Evolutionary conservation across 1,140 invertebrate species (phyloP).

Genomic region (Asbolus verrucosus): DNA sequence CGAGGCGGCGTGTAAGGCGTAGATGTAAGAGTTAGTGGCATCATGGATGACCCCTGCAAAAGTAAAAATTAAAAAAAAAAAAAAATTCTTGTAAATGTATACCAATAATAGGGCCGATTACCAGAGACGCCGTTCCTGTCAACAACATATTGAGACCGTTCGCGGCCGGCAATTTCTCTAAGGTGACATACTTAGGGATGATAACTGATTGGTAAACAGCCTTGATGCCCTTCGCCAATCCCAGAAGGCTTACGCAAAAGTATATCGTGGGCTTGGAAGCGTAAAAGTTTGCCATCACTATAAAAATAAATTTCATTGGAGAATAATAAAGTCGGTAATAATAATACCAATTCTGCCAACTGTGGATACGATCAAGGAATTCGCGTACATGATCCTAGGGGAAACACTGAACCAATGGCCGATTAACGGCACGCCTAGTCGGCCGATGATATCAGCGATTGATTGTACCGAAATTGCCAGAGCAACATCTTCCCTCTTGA

Average conservation of each 20-base stretch:
- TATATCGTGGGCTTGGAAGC: constrained; percentile 1
- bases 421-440: constrained; percentile 63
- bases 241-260: constrained; percentile 50
- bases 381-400: constrained; percentile 62
- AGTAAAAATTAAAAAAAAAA: not conserved
- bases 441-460: constrained; percentile 61
- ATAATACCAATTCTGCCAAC: constrained; percentile 62
- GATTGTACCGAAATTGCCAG: constrained; percentile 62
- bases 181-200: constrained; percentile 64
- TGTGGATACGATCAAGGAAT: constrained; percentile 62
- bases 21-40: constrained; percentile 58
- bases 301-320: constrained; percentile 22
- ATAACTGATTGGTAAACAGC: constrained; percentile 65
- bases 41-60: constrained; percentile 63
- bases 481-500: constrained; percentile 60
- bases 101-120: constrained; percentile 66
- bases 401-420: constrained; percentile 59
- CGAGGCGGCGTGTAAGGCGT: constrained; percentile 59
- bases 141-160: constrained; percentile 67
- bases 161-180: constrained; percentile 68
- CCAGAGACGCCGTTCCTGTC: constrained; percentile 65
- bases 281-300: constrained; percentile 27
- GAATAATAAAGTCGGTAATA: too few relatives aligned
- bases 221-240: constrained; percentile 62
- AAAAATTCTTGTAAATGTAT: constrained; percentile 38